Base-by-base conservation (phyloP, 1,140 invertebrate genomes). In the Lasaia peninsularis region DNA sequence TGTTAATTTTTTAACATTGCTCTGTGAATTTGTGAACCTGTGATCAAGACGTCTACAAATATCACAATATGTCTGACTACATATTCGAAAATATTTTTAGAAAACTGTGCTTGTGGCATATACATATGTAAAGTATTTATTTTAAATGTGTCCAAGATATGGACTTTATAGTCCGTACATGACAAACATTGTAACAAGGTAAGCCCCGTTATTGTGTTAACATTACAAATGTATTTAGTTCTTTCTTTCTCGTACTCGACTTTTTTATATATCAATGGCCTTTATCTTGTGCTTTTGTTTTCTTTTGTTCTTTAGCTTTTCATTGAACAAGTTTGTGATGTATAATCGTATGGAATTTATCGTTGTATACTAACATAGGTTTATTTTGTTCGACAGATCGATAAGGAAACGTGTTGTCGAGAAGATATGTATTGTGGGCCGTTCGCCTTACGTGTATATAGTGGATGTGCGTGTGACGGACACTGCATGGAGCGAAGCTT, bases 61-160 rank as follows among this genome's bases (percentile, higher is more conserved):
- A 89, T 89, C 86, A 75, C 87, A 89, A 89, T 86, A 89, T 89
- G 87, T 89, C 87, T 81, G 87, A 88, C 83, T 78, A 86, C 24
- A n/a, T n/a, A n/a, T 81, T 88, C 86, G 70, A 80, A 84, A 88
- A 86, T 88, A 88, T 85, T 85, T 85, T 86, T 86, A 88, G 82
- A 82, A 73, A 73, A 81, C 53, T 40, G 53, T 35, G 71, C 69
- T 62, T 82, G 75, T 66, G 24, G 8, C 65, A 61, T 65, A 20
- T 57, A 57, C 12, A 73, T 78, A 77, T 67, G 72, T 69, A 56
- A 68, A 62, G 60, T 40, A 69, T 73, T 52, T 70, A 77, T 73
- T 71, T 72, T 63, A 72, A 58, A 71, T 57, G 69, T 65, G 73
- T 75, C 56, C 60, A 75, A 76, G 76, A 58, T 65, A 88, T 85